Evolutionary conservation across 1,140 invertebrate genomes (phyloP).

Genomic region (Aleiodes sp.): DNA sequence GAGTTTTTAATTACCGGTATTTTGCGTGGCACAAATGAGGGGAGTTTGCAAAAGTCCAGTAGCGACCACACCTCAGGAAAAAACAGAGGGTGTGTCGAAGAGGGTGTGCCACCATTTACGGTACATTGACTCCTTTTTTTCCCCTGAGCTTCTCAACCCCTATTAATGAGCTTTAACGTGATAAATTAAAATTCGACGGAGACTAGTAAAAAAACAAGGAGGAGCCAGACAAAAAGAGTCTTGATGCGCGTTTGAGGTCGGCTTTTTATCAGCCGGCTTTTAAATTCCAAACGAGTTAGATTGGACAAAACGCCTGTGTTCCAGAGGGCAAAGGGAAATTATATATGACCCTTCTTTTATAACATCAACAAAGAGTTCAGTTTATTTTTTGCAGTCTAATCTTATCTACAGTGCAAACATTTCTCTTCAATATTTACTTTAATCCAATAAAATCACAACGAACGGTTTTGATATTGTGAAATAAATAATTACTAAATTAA

Average conservation of each 20-base stretch:
- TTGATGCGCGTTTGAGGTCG: neutral
- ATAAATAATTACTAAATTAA: too few species aligned
- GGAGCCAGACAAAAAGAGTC: neutral
- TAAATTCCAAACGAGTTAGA: conserved; percentile 1
- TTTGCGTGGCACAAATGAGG: neutral
- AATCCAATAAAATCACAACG: neutral
- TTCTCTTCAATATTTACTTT: neutral
- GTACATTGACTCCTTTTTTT: neutral
- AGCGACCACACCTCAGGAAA: neutral
- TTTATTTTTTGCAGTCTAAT: neutral
- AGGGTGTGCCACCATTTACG: neutral
- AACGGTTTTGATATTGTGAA: too few species aligned
- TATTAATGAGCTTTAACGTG: neutral
- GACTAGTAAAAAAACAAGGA: too few species aligned
- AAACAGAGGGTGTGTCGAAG: neutral
- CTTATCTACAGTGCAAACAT: conserved; percentile 6
- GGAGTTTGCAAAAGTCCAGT: neutral
- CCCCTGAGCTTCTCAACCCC: neutral
- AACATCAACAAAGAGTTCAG: neutral
- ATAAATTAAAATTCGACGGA: too few species aligned
- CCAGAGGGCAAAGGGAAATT: neutral
- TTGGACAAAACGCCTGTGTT: neutral
- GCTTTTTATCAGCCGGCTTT: neutral
- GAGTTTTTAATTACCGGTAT: neutral
- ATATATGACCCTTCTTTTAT: neutral